Conservation (phyloP, 2,888 invertebrate genomes). For the Agriotes lineatus region DNA sequence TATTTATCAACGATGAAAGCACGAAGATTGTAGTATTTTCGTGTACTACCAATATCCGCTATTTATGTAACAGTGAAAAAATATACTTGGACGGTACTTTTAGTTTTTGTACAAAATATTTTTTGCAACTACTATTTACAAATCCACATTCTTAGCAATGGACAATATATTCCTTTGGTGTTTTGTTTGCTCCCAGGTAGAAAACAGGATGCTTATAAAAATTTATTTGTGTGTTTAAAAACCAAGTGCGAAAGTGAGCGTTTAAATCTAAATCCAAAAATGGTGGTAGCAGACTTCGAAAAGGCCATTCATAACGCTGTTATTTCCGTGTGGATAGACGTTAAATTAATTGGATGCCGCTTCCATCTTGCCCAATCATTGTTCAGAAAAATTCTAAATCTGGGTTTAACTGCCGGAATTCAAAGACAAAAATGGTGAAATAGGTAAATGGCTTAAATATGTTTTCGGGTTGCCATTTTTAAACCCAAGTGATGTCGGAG, state of each 20-base stretch:
- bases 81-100: too few relatives aligned
- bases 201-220: not conserved
- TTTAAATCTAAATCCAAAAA: too few relatives aligned
- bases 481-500: not conserved
- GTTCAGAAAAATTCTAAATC: not conserved
- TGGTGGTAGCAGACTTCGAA: too few relatives aligned
- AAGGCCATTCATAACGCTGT: not conserved
- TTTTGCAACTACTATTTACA: not conserved
- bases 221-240: not conserved
- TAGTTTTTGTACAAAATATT: too few relatives aligned
- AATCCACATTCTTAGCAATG: not conserved
- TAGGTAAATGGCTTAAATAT: not conserved
- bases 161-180: too few relatives aligned
- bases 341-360: not conserved
- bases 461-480: not conserved
- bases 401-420: not conserved
- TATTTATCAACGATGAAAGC: constrained; percentile 1
- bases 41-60: too few relatives aligned
- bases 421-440: constrained; percentile 1
- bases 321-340: not conserved
- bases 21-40: too few relatives aligned
- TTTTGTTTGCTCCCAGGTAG: too few relatives aligned
- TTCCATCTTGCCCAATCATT: not conserved
- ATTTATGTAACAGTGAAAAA: too few relatives aligned
- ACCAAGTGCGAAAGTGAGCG: too few relatives aligned